phyloP scores from a whole-genome alignment of 2,113 vertebrate species.

The Aythya baeri region DNA sequence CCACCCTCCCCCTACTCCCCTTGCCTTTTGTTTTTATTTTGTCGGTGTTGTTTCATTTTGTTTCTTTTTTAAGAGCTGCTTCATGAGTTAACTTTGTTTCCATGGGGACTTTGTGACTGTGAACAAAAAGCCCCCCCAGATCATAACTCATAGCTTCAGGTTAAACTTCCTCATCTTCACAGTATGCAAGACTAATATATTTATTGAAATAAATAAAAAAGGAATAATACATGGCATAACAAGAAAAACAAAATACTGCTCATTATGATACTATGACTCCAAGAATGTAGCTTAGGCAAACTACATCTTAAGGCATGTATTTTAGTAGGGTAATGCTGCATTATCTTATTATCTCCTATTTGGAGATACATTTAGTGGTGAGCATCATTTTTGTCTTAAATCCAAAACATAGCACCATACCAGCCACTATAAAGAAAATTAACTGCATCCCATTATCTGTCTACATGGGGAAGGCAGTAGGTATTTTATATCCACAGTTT shows the following conservation, averaged over 20 bases:
- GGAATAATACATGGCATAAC: neutral
- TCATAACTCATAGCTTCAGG: neutral
- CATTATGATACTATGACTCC: neutral
- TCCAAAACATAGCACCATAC: neutral
- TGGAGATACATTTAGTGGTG: too few species aligned
- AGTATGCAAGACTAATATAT: neutral
- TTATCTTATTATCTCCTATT: neutral
- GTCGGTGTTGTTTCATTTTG: neutral
- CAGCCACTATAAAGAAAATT: neutral
- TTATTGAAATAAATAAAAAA: neutral
- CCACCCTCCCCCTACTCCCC: too few species aligned
- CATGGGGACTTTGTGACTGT: neutral
- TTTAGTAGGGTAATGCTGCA: neutral
- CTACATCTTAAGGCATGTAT: neutral
- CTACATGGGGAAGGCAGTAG: neutral
- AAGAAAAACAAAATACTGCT: neutral
- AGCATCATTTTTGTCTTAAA: neutral
- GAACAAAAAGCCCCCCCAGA: neutral
- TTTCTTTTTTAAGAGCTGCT: neutral
- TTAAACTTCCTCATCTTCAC: neutral
- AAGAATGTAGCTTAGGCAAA: neutral
- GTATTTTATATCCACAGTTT: neutral
- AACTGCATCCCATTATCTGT: neutral
- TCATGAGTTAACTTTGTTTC: neutral
- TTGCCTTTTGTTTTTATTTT: neutral